phyloP scores from a whole-genome alignment of 2,888 invertebrate species.

The Phortica okadai region DNA sequence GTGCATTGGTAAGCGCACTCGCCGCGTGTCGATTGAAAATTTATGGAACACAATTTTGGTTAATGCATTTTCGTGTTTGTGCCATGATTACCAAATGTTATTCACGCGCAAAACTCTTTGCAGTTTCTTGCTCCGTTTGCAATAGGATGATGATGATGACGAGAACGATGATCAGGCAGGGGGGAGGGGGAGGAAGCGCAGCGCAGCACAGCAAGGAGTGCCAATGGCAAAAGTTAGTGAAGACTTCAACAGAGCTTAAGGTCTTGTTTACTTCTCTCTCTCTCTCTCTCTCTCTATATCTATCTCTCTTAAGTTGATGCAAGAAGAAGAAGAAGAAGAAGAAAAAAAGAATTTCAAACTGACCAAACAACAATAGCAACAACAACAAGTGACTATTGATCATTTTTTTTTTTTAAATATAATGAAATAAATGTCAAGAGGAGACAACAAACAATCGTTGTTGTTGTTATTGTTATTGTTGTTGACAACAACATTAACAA shows the following conservation, averaged over 20 bases:
- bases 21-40: constrained; percentile 73
- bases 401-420: no score
- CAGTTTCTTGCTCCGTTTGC: not conserved
- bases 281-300: no score
- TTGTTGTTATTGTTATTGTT: no score
- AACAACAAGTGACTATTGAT: not conserved
- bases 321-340: no score
- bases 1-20: constrained; percentile 40
- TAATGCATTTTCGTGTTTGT: constrained; percentile 76
- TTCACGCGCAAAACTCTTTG: constrained; percentile 65
- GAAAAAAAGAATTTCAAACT: constrained; percentile 22
- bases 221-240: no score
- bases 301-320: no score
- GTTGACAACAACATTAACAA: no score
- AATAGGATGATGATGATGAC: not conserved
- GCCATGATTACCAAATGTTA: constrained; percentile 74
- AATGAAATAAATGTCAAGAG: no score
- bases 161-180: no score
- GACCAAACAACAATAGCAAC: constrained; percentile 51
- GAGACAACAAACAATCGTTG: no score
- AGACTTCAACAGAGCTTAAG: no score
- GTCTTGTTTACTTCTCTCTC: no score
- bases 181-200: not conserved
- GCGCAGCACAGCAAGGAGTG: not conserved
- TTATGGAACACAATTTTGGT: constrained; percentile 76